phyloP scores from a whole-genome alignment of 2,113 vertebrate genomes.

The Hipposideros armiger region DNA sequence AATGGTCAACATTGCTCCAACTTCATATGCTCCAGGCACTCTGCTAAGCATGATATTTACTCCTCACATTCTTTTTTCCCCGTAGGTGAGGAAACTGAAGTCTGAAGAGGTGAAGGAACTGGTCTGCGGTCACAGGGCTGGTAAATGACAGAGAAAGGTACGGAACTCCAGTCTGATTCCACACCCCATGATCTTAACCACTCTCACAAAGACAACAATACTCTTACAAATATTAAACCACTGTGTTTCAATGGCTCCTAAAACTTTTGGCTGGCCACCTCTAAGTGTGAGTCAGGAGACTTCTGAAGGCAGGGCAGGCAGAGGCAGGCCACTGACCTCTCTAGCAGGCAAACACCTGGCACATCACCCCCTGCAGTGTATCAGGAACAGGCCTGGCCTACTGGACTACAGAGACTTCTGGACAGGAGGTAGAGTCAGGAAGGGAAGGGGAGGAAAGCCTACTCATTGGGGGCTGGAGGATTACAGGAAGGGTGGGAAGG shows the following conservation, averaged over 20 bases:
- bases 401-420: not conserved
- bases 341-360: not conserved
- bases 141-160: not conserved
- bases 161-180: not conserved
- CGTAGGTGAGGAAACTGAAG: not conserved
- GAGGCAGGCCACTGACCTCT: not conserved
- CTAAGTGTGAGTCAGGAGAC: slow-evolving; percentile 25
- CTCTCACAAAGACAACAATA: not conserved
- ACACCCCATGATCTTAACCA: not conserved
- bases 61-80: not conserved
- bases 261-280: not conserved
- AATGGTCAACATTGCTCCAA: not conserved
- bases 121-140: not conserved
- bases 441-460: not conserved
- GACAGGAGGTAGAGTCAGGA: not conserved
- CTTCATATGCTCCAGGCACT: accelerated
- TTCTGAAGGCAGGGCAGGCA: not conserved
- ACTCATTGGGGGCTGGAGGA: no score
- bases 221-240: not conserved
- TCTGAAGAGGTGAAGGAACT: not conserved
- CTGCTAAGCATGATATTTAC: not conserved
- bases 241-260: not conserved
- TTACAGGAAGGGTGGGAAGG: not conserved
- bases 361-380: not conserved
- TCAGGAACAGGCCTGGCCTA: not conserved